phyloP scores from a whole-genome alignment of 2,888 invertebrate genomes.

The Cerastoderma edule region DNA sequence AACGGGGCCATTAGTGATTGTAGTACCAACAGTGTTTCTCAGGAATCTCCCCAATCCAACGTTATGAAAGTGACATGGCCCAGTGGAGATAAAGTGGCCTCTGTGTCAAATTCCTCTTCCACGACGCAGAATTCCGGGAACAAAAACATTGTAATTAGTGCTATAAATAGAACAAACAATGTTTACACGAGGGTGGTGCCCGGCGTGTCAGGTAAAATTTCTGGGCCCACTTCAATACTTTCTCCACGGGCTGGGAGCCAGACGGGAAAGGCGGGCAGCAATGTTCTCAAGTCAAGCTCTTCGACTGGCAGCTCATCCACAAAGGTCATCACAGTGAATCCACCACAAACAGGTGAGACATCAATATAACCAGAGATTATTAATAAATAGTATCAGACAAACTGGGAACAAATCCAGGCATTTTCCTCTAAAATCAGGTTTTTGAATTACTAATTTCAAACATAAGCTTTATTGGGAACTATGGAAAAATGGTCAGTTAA shows the following conservation, averaged over 20 bases:
- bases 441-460: too few relatives aligned
- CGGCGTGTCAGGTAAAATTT: constrained; percentile 61
- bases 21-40: constrained; percentile 31
- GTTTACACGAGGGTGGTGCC: constrained; percentile 76
- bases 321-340: constrained; percentile 78
- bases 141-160: constrained; percentile 77
- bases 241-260: constrained; percentile 69
- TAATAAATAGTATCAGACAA: too few relatives aligned
- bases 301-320: constrained; percentile 60
- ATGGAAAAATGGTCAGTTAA: too few relatives aligned
- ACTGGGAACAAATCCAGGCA: too few relatives aligned
- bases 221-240: constrained; percentile 73
- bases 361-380: too few relatives aligned
- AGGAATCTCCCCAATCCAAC: constrained; percentile 66
- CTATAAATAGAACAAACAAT: constrained; percentile 76
- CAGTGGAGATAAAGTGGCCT: constrained; percentile 58
- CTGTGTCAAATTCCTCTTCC: constrained; percentile 34
- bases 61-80: constrained; percentile 74
- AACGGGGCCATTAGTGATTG: constrained; percentile 28
- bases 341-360: constrained; percentile 63
- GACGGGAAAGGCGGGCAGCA: constrained; percentile 64
- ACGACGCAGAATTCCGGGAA: constrained; percentile 64
- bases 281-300: constrained; percentile 56
- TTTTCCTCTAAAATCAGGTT: too few relatives aligned
- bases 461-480: too few relatives aligned